Evolutionary conservation across 2,113 vertebrate species (phyloP).

Genomic region (Cynoglossus semilaevis): DNA sequence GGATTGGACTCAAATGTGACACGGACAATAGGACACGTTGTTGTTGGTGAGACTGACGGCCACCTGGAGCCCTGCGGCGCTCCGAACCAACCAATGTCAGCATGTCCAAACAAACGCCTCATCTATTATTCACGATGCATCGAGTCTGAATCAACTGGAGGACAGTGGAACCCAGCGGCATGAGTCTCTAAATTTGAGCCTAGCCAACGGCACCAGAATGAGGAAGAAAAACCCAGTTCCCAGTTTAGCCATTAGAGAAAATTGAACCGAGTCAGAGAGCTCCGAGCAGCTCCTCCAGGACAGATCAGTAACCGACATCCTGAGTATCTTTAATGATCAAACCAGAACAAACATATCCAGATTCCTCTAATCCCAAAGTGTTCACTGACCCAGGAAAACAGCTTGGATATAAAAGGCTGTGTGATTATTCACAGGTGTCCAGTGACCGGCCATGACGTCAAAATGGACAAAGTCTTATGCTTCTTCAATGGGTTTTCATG

Average conservation of each 20-base stretch:
- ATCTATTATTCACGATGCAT: slow-evolving; percentile 76
- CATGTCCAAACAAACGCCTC: slow-evolving; percentile 59
- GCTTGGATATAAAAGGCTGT: no score
- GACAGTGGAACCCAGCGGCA: slow-evolving; percentile 30
- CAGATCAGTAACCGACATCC: no score
- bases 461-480: no score
- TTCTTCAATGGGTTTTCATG: no score
- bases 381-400: no score
- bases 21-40: slow-evolving; percentile 29
- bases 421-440: no score
- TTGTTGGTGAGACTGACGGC: slow-evolving; percentile 13
- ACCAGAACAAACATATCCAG: background rate
- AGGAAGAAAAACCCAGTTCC: background rate
- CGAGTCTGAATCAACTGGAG: slow-evolving; percentile 51
- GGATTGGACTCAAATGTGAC: background rate
- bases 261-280: background rate
- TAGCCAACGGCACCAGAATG: background rate
- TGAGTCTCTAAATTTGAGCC: slow-evolving; percentile 20
- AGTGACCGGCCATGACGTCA: no score
- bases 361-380: background rate
- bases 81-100: slow-evolving; percentile 49
- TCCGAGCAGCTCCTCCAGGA: slow-evolving; percentile 10
- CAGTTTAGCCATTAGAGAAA: no score
- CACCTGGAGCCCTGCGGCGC: slow-evolving; percentile 25
- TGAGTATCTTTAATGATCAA: slow-evolving; percentile 19